Evolutionary conservation across 1,140 invertebrate genomes (phyloP), one percentile per base, ranked within the genome.

Genomic region (Cydia fagiglandana): DNA sequence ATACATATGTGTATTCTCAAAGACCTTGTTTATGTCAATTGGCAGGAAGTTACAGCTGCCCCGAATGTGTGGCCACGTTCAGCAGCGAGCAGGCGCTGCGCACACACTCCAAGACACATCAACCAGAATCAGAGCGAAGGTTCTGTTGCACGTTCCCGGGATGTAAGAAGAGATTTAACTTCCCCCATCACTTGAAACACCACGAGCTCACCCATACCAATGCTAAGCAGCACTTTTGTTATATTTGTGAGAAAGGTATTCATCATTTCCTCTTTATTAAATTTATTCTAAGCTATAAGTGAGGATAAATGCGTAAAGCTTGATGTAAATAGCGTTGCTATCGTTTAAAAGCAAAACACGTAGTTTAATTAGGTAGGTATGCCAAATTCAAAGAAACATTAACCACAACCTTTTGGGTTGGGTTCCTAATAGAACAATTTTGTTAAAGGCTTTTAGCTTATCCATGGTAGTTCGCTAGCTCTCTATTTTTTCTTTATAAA

Each of bases 161-260:
- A 20, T 92, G 91, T 74, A 77, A 77, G 4, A 92, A 92, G 79
- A 81, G 84, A 56, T 92, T 92, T 78, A 92, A 92, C 76, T 92
- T 91, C 66, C 56, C 81, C 6, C 91, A 92, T 74, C 91, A 92
- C 74, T 73, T 91, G 34, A 92, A 88, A 76, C 86, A 91, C 56
- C 91, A 92, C 77, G 85, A 91, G 66, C 73, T 88, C 17, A 91
- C 90, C 9, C 91, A 92, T 73, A 86, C 84, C 5, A 82, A 89
- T 73, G 76, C 74, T 13, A 90, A 88, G 79, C 87, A 87, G 45
- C 77, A 90, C 75, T 86, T 77, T 68, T 92, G 91, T 77, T 81
- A 80, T 74, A 75, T 81, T 45, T 92, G 91, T 84, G 83, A 83
- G 13, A 91, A 89, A 87, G 90, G 91, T 91, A 12, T 78, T 38